phyloP scores from a whole-genome alignment of 2,797 vertebrate species.

The Odontamblyopus rebecca region DNA sequence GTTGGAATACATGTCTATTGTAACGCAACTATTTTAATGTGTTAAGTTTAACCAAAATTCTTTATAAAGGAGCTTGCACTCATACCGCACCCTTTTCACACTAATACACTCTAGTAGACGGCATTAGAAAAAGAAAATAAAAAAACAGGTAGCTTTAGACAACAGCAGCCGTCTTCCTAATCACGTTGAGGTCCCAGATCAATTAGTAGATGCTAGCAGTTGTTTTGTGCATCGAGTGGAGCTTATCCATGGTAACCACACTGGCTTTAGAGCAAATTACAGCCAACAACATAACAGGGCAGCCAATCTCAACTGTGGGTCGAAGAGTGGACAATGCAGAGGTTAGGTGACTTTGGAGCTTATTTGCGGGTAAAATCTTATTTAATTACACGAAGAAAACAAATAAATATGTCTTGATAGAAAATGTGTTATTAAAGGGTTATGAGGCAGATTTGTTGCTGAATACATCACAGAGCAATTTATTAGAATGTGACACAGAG shows the following conservation, averaged over 20 bases:
- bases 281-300: neutral
- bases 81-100: neutral
- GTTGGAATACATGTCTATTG: neutral
- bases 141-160: neutral
- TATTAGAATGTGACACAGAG: neutral
- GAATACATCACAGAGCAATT: neutral
- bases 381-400: neutral
- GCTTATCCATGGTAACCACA: slow-evolving; percentile 10
- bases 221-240: slow-evolving; percentile 3
- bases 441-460: neutral
- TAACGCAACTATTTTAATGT: neutral
- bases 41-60: too few relatives aligned
- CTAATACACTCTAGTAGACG: neutral
- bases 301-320: neutral
- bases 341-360: neutral
- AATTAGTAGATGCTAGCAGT: slow-evolving; percentile 7
- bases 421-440: neutral
- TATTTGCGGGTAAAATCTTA: neutral
- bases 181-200: slow-evolving; percentile 3
- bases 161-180: neutral
- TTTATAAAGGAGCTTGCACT: too few relatives aligned
- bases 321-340: neutral
- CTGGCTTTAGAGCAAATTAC: slow-evolving; percentile 1
- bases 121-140: neutral
- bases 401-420: neutral